Evolutionary conservation across 2,113 vertebrate species (phyloP).

Genomic region (Campylomormyrus numenius): DNA sequence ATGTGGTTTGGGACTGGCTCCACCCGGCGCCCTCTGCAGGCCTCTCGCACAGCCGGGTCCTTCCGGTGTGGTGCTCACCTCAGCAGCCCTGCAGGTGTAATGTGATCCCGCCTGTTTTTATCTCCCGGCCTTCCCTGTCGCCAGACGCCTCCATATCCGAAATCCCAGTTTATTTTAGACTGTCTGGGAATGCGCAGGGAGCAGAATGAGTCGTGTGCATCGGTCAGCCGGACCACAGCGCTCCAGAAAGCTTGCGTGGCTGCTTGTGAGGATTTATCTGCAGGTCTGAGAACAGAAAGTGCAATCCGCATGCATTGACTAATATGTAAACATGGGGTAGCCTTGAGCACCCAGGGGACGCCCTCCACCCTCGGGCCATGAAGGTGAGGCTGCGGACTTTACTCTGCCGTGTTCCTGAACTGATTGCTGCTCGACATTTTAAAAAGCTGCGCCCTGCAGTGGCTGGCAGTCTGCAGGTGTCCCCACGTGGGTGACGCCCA

Average conservation of each 20-base stretch:
- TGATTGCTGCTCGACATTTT: neutral
- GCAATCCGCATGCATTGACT: neutral
- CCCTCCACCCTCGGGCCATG: neutral
- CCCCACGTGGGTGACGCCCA: conserved; percentile 33
- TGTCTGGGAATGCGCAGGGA: conserved; percentile 21
- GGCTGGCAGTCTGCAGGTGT: conserved; percentile 47
- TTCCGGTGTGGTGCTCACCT: neutral
- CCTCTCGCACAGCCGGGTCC: neutral
- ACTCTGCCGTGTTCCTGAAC: neutral
- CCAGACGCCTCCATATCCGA: conserved; percentile 21
- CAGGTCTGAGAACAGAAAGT: neutral
- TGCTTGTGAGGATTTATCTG: neutral
- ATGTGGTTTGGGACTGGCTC: neutral
- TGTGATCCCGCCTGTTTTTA: conserved; percentile 42
- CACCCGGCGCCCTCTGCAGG: neutral
- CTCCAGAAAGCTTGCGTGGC: neutral
- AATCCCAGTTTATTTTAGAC: conserved; percentile 29
- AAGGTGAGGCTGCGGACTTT: neutral
- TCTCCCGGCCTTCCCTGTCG: conserved; percentile 33
- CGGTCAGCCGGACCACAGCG: neutral
- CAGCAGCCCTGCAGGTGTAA: conserved; percentile 28
- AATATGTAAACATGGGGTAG: neutral
- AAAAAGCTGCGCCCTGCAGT: neutral
- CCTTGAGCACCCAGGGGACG: neutral
- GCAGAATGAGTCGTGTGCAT: neutral